phyloP scores from a whole-genome alignment of 2,797 vertebrate genomes.

The Galagoides demidoff region DNA sequence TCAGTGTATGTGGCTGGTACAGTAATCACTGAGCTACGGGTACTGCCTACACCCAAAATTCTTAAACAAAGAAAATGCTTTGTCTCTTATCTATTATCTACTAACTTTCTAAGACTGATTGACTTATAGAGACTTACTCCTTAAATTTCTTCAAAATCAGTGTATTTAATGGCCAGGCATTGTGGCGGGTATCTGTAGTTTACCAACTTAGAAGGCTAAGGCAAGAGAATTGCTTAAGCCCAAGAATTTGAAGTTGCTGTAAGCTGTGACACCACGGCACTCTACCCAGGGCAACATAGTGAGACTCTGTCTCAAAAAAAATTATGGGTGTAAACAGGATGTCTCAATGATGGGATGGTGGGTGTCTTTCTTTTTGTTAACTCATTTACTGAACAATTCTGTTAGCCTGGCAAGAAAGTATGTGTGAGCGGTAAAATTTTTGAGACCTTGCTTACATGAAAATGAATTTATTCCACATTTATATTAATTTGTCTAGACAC shows the following conservation, averaged over 20 bases:
- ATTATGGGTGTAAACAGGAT: no score
- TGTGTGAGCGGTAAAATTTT: not conserved
- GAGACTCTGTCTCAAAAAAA: no score
- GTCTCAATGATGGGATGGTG: no score
- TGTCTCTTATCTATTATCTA: not conserved
- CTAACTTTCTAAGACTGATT: not conserved
- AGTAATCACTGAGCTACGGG: no score
- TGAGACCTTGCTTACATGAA: not conserved
- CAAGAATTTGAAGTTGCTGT: no score
- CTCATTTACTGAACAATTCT: not conserved
- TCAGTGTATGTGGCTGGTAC: no score
- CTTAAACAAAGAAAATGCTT: slow-evolving; percentile 13
- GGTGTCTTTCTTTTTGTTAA: not conserved
- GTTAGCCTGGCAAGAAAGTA: not conserved
- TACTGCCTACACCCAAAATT: not conserved
- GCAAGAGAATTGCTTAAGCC: no score
- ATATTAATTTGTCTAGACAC: not conserved
- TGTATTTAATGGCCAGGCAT: not conserved
- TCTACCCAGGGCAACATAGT: no score
- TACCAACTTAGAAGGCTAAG: no score
- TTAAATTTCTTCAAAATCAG: slow-evolving; percentile 9
- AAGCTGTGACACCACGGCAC: no score
- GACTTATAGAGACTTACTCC: not conserved
- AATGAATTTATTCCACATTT: slow-evolving; percentile 39
- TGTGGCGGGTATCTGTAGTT: no score